Evolutionary conservation across 1,140 invertebrate species (phyloP).

Genomic region (Sitophilus oryzae): DNA sequence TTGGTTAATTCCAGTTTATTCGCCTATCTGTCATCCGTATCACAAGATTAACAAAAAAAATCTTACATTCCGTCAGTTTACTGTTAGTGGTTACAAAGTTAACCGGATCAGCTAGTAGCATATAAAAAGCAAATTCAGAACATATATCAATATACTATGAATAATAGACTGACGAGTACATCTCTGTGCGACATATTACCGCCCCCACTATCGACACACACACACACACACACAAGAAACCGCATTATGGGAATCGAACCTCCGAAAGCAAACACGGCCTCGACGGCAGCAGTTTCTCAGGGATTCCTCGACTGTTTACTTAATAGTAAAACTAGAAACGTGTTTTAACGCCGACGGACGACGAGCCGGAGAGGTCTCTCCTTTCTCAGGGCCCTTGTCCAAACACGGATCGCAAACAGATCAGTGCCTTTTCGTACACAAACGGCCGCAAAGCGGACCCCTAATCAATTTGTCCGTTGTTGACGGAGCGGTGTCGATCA

Average conservation of each 20-base stretch:
- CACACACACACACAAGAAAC: not conserved
- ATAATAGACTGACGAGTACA: too few relatives aligned
- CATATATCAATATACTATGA: too few relatives aligned
- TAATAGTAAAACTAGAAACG: slow-evolving; percentile 8
- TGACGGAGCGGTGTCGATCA: not conserved
- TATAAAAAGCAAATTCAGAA: too few relatives aligned
- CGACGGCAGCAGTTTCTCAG: slow-evolving; percentile 4
- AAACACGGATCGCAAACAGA: not conserved
- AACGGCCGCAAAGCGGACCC: not conserved
- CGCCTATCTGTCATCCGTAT: too few relatives aligned
- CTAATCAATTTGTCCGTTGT: not conserved
- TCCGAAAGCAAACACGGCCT: not conserved
- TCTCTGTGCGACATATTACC: too few relatives aligned
- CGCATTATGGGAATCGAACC: slow-evolving; percentile 2
- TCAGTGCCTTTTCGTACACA: not conserved
- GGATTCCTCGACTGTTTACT: not conserved
- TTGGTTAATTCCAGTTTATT: too few relatives aligned
- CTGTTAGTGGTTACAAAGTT: too few relatives aligned
- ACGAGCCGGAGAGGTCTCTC: not conserved
- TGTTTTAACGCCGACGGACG: slow-evolving; percentile 2
- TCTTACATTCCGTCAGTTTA: too few relatives aligned
- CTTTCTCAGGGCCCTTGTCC: not conserved
- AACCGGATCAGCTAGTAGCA: too few relatives aligned
- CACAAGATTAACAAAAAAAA: too few relatives aligned
- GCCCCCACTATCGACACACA: too few relatives aligned